Percentiles rank a stretch among this genome's conserved stretches.
These are phyloP conservation scores for Phrynocephalus guinanensis DNA, from an alignment of 2,797 vertebrate genomes.

Conservation along the genomic window DNA sequence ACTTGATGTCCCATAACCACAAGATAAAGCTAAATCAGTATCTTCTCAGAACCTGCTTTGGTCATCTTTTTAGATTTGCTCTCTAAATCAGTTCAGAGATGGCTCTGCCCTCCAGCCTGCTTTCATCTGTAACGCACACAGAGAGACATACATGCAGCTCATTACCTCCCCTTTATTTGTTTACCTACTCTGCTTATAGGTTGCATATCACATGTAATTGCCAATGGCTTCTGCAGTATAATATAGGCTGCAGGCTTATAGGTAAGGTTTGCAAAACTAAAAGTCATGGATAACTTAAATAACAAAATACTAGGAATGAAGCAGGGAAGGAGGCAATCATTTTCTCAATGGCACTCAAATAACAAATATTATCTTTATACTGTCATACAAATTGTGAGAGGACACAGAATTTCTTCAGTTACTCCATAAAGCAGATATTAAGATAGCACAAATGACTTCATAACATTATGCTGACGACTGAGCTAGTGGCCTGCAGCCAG, in stretches of 20 bases:
- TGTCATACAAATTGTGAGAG: background rate
- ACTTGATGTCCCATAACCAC: background rate
- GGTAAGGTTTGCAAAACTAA: background rate
- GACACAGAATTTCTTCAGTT: background rate
- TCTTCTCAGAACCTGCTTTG: background rate
- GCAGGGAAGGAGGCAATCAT: background rate
- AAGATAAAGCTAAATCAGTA: too few relatives aligned
- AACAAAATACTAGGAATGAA: background rate
- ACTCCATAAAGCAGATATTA: background rate
- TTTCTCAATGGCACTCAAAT: background rate
- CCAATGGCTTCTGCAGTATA: background rate
- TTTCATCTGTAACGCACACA: background rate
- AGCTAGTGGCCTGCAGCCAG: too few relatives aligned
- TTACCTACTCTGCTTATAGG: background rate
- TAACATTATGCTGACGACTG: background rate
- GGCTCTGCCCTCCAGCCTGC: background rate
- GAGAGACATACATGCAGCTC: background rate
- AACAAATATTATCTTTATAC: too few relatives aligned
- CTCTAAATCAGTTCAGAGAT: background rate
- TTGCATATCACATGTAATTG: background rate
- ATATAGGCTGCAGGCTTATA: background rate
- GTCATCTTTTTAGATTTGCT: background rate
- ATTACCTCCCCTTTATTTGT: background rate
- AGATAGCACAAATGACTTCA: background rate
- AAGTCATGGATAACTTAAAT: background rate